phyloP scores from a whole-genome alignment of 2,888 invertebrate genomes.

The Hymenopus coronatus region DNA sequence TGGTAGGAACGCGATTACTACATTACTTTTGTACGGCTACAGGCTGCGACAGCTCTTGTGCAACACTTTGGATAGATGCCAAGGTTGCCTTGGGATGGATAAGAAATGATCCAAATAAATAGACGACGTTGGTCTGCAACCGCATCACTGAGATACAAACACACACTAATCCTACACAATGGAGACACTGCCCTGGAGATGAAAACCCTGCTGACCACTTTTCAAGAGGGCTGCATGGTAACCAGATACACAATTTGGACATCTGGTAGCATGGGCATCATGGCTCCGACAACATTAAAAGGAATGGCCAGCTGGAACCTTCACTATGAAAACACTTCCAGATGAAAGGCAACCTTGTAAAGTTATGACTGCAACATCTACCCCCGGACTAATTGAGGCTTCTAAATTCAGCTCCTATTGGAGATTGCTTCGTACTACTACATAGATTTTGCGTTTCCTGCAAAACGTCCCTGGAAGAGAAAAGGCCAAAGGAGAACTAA shows the following conservation, averaged over 20 bases:
- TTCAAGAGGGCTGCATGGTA: neutral
- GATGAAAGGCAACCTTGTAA: neutral
- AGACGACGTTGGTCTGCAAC: neutral
- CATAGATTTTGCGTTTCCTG: neutral
- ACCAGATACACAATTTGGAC: neutral
- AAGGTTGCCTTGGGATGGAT: neutral
- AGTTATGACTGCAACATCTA: too few relatives aligned
- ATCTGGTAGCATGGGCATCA: neutral
- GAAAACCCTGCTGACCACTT: neutral
- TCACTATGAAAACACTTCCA: too few relatives aligned
- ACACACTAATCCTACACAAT: neutral
- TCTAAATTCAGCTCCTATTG: neutral
- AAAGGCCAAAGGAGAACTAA: neutral
- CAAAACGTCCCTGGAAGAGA: too few relatives aligned
- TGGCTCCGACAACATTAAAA: too few relatives aligned
- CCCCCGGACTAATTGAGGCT: too few relatives aligned
- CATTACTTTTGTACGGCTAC: neutral
- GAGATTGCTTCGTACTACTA: neutral
- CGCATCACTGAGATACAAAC: neutral
- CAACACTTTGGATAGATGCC: neutral
- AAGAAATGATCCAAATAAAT: neutral
- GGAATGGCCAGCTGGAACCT: too few relatives aligned
- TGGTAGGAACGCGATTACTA: neutral
- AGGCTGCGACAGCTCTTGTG: neutral
- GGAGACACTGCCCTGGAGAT: neutral